phyloP scores from a whole-genome alignment of 2,797 vertebrate species.

The Pipistrellus kuhlii region DNA sequence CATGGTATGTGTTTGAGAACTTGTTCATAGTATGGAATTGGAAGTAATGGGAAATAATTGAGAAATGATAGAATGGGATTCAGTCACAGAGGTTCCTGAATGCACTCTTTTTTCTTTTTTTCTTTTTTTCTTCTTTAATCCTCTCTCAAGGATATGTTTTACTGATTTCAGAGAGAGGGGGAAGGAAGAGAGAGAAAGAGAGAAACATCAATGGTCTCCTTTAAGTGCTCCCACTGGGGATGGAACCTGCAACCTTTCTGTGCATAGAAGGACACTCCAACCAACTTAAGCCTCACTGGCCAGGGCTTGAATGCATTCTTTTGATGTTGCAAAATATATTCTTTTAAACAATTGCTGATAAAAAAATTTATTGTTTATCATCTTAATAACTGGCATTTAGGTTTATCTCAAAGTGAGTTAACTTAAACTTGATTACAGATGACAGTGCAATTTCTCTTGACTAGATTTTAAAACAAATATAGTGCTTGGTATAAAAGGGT shows the following conservation, averaged over 20 bases:
- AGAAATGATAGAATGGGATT: neutral
- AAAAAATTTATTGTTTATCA: neutral
- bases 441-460: slow-evolving; percentile 1
- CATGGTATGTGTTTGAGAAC: neutral
- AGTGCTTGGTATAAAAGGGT: neutral
- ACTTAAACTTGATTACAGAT: slow-evolving; percentile 21
- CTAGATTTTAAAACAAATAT: slow-evolving; percentile 31
- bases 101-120: slow-evolving; percentile 29
- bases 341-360: slow-evolving; percentile 22
- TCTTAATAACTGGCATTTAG: slow-evolving; percentile 43
- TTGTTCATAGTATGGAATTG: neutral
- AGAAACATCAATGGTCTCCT: neutral
- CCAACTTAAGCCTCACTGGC: neutral
- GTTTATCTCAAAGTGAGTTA: neutral
- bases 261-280: neutral
- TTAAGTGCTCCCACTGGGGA: neutral
- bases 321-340: slow-evolving; percentile 29
- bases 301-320: slow-evolving; percentile 53
- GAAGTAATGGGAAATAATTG: neutral
- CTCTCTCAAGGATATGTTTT: neutral
- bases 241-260: neutral
- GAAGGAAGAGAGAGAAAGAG: neutral
- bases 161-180: neutral
- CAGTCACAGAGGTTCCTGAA: slow-evolving; percentile 50
- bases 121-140: neutral